Base-by-base conservation (phyloP, 1,140 invertebrate species). In the Aethina tumida region DNA sequence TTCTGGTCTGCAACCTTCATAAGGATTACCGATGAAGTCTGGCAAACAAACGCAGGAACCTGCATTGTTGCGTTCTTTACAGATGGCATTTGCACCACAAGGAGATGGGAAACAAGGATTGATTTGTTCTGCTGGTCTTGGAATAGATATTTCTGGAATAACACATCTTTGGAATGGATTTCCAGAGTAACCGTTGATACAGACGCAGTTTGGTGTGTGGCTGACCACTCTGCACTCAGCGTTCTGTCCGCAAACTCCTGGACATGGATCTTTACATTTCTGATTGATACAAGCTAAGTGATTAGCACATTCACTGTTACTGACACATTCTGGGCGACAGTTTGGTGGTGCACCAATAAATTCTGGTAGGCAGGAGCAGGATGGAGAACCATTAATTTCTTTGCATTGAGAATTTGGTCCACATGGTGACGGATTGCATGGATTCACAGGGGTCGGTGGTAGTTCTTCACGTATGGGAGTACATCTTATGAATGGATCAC, bases 201-300 rank as follows among this genome's bases (percentile, higher is more conserved):
- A 90, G 45, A 70, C 73, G 59, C 87, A 91, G 21, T 81, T 75
- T 42, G 85, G 81, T 48, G 80, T 75, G 67, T 91, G 87, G 65
- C 87, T 84, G 27, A 77, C 68, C 15, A 90, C 83, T 52, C 74
- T 73, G 62, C 88, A 93, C 53, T 84, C 70, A 13, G 88, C 79
- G 61, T 89, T 86, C 29, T 77, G 60, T 21, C 85, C 87, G 63
- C 87, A 87, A 26, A 75, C 72, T 32, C 80, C 82, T 34, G 71
- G 66, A 59, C 86, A 91, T n/a, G 84, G 84, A 64, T 90, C 75
- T 48, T 74, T 69, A 57, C 86, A 91, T 62, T 85, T 86, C 56
- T 83, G 82, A 55, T 82, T 84, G 13, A 81, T 75, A 57, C 87
- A 92, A 30, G 85, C 80, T 59, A 76, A 76, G 46, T 74, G 71